Evolutionary conservation across 2,797 vertebrate genomes (phyloP).

Genomic region (Bradypodion pumilum): DNA sequence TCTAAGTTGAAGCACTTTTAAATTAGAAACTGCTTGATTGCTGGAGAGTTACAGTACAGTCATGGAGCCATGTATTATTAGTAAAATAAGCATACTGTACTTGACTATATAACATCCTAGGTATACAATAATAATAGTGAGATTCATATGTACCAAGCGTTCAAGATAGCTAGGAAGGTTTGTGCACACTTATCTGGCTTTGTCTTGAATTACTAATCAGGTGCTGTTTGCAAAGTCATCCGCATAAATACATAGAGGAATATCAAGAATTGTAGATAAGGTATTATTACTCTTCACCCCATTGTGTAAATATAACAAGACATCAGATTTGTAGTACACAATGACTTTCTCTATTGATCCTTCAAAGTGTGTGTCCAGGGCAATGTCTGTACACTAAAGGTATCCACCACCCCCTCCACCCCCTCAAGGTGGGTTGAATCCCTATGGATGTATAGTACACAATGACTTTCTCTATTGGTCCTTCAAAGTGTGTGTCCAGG

Average conservation of each 20-base stretch:
- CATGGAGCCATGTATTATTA: slow-evolving; percentile 38
- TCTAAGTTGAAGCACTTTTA: slow-evolving; percentile 57
- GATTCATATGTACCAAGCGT: neutral
- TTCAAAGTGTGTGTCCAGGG: too few relatives aligned
- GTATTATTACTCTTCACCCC: neutral
- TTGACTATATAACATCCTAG: neutral
- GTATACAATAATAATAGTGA: neutral
- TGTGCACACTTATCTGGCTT: neutral
- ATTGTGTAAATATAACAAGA: neutral
- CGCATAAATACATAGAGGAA: neutral
- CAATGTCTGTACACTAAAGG: neutral
- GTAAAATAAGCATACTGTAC: slow-evolving; percentile 12
- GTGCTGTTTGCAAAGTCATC: neutral
- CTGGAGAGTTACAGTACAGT: slow-evolving; percentile 52
- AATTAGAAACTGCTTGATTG: slow-evolving; percentile 41
- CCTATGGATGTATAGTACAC: neutral
- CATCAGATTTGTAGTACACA: neutral
- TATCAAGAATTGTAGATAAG: neutral
- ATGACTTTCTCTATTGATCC: neutral
- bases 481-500: too few relatives aligned
- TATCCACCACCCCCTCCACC: too few relatives aligned
- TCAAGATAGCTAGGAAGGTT: slow-evolving; percentile 2
- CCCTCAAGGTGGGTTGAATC: neutral
- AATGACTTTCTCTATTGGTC: neutral
- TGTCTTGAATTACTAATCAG: neutral